Conservation (phyloP, 1,140 invertebrate genomes). For the Batillaria attramentaria region DNA sequence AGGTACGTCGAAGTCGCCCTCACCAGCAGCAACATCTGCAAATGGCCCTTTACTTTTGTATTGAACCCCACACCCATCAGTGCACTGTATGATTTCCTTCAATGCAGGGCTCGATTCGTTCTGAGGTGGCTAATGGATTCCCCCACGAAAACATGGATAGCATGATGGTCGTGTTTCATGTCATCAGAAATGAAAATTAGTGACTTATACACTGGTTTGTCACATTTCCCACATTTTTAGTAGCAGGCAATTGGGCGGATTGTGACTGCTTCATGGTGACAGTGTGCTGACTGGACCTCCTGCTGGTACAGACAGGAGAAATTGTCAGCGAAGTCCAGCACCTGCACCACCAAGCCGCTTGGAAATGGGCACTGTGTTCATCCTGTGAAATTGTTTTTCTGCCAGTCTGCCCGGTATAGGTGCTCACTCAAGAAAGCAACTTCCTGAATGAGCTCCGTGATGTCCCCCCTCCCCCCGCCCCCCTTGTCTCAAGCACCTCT, state of each 20-base stretch:
- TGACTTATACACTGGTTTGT: conserved; percentile 33
- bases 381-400: conserved; percentile 21
- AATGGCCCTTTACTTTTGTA: conserved; percentile 44
- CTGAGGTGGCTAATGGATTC: conserved; percentile 22
- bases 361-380: conserved; percentile 13
- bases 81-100: conserved; percentile 37
- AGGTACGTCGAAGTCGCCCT: conserved; percentile 19
- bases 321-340: conserved; percentile 44
- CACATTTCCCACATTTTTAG: conserved; percentile 3
- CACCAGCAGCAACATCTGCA: conserved; percentile 24
- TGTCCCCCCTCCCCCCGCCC: background rate
- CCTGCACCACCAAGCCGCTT: conserved; percentile 14
- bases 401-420: conserved; percentile 23
- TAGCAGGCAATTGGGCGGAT: conserved; percentile 22
- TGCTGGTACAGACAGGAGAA: conserved; percentile 31
- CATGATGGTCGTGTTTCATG: conserved; percentile 41
- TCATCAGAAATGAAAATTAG: conserved; percentile 41
- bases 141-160: conserved; percentile 35
- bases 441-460: background rate
- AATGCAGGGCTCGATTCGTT: conserved; percentile 20
- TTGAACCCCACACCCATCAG: conserved; percentile 43
- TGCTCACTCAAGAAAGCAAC: background rate
- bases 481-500: background rate
- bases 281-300: conserved; percentile 42
- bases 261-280: conserved; percentile 32